Percentiles rank a stretch among this genome's conserved stretches.
Evolutionary conservation across 1,140 invertebrate species (phyloP).

Genomic region (Lycorma delicatula): DNA sequence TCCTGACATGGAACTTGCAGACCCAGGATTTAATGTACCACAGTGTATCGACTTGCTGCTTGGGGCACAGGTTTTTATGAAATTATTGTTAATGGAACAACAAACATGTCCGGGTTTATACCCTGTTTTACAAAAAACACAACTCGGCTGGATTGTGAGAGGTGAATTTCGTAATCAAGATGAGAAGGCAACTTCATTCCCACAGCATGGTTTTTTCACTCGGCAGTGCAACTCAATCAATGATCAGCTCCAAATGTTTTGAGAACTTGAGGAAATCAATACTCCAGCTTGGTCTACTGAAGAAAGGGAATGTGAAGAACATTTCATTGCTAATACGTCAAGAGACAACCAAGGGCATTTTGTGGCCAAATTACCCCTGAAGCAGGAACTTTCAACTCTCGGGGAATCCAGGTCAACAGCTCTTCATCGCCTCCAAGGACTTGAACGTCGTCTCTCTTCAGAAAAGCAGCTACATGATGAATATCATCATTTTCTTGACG

Average conservation of each 20-base stretch:
- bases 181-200: no score
- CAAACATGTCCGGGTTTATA: not conserved
- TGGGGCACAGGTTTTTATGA: not conserved
- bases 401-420: slow-evolving; percentile 12
- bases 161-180: not conserved
- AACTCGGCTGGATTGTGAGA: not conserved
- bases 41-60: not conserved
- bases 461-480: not conserved
- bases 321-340: slow-evolving; percentile 3
- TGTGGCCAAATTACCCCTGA: slow-evolving; percentile 11
- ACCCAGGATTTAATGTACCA: not conserved
- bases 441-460: not conserved
- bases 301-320: slow-evolving; percentile 6
- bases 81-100: not conserved
- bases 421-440: not conserved
- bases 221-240: not conserved
- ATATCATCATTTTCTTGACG: slow-evolving; percentile 1
- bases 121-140: not conserved
- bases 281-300: not conserved
- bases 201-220: not conserved
- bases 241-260: slow-evolving; percentile 2
- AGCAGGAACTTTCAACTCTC: not conserved
- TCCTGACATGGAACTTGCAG: not conserved
- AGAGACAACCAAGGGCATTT: slow-evolving; percentile 6
- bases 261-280: slow-evolving; percentile 1